A percentile compares a stretch with the other conserved stretches of the same genome.
These are phyloP conservation scores for Troilus luridus DNA, from an alignment of 2,888 invertebrate species.

Conservation along the genomic window DNA sequence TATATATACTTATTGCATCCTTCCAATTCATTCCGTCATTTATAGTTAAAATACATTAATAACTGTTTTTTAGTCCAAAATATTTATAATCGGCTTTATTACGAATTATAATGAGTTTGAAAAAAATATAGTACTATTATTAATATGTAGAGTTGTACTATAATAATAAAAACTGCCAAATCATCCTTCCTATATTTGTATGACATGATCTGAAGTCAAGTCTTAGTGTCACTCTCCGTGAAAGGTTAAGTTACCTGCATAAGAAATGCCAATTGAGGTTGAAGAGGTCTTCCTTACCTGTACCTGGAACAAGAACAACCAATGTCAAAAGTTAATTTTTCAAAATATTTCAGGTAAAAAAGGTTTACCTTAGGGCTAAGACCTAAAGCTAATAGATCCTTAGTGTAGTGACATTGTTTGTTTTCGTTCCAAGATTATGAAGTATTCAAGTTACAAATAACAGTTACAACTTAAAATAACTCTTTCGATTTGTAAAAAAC, in stretches of 20 bases:
- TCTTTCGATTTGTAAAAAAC: not conserved
- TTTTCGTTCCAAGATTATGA: conserved; percentile 35
- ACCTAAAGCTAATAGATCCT: conserved; percentile 6
- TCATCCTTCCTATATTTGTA: not conserved
- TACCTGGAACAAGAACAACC: conserved; percentile 48
- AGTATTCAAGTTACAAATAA: not conserved
- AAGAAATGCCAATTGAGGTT: not conserved
- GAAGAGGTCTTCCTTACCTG: conserved; percentile 12
- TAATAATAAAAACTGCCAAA: not conserved
- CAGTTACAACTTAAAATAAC: not conserved
- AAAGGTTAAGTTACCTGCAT: not conserved
- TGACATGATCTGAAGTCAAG: not conserved
- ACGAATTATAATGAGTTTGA: too few species aligned
- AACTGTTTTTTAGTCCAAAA: too few species aligned
- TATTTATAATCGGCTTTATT: too few species aligned
- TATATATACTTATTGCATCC: too few species aligned
- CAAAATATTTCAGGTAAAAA: conserved; percentile 2
- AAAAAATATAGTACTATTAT: not conserved
- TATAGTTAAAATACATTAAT: too few species aligned
- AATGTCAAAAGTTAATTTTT: conserved; percentile 28
- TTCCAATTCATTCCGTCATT: too few species aligned
- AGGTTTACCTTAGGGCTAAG: not conserved
- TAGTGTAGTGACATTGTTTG: conserved; percentile 31
- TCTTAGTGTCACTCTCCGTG: not conserved
- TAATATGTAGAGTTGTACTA: not conserved